These are phyloP conservation scores for Strigamia transsilvanica DNA, from an alignment of 2,888 invertebrate species.

Conservation along the genomic window DNA sequence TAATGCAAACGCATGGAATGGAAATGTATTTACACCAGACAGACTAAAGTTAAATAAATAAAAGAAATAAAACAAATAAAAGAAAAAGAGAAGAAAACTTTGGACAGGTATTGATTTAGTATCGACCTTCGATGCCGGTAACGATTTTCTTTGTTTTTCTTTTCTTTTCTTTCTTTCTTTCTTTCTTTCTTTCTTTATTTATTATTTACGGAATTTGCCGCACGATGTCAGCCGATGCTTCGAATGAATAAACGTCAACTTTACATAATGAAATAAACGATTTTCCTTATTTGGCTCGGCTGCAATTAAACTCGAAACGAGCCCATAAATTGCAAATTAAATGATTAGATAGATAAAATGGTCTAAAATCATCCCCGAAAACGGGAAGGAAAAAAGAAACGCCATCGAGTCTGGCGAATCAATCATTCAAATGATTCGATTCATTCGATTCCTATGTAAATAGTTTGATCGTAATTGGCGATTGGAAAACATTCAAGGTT, in stretches of 20 bases:
- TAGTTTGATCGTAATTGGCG: too few species aligned
- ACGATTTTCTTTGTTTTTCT: neutral
- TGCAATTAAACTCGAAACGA: neutral
- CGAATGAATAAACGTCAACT: neutral
- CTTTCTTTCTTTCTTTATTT: too few species aligned
- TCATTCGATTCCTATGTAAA: neutral
- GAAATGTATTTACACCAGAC: neutral
- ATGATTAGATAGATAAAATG: neutral
- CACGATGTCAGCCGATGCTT: neutral
- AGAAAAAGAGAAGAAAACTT: too few species aligned
- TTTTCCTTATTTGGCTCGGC: neutral
- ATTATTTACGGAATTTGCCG: neutral
- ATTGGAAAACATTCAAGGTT: too few species aligned
- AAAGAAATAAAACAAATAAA: too few species aligned
- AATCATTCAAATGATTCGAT: neutral
- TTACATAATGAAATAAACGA: constrained; percentile 1
- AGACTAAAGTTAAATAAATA: too few species aligned
- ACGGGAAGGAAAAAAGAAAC: neutral
- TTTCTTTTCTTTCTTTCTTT: neutral
- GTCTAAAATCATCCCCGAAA: too few species aligned
- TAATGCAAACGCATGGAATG: neutral
- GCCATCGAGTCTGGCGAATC: neutral
- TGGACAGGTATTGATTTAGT: too few species aligned
- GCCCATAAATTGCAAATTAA: neutral
- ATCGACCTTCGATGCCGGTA: too few species aligned